Evolutionary conservation across 2,113 vertebrate genomes (phyloP).

Genomic region (Lepus timidus): DNA sequence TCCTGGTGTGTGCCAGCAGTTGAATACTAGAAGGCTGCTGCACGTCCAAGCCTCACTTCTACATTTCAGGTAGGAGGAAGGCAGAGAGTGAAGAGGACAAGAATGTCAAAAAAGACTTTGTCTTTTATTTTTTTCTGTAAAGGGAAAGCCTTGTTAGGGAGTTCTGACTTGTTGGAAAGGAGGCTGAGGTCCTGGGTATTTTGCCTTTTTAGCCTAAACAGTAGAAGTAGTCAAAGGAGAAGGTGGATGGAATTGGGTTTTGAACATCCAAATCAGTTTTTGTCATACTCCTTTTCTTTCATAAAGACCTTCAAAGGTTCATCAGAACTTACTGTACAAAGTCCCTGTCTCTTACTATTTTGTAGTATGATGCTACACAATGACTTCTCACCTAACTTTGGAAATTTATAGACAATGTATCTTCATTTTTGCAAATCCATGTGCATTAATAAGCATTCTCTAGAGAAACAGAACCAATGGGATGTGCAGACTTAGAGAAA

Average conservation of each 20-base stretch:
- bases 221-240: background rate
- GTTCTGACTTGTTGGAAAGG: background rate
- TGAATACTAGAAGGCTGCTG: background rate
- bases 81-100: background rate
- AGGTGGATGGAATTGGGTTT: background rate
- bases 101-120: background rate
- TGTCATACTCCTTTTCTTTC: background rate
- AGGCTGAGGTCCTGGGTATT: slow-evolving; percentile 3
- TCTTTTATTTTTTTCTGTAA: background rate
- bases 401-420: slow-evolving; percentile 14
- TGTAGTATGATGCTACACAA: background rate
- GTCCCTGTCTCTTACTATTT: background rate
- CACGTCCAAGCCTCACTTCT: background rate
- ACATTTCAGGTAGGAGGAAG: background rate
- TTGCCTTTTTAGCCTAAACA: background rate
- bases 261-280: background rate
- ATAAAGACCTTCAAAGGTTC: background rate
- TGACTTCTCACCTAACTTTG: slow-evolving; percentile 4
- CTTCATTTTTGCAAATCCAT: background rate
- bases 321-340: background rate
- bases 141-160: background rate
- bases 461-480: background rate
- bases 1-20: too few relatives aligned
- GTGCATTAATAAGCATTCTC: background rate
- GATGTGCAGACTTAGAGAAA: background rate